Evolutionary conservation across 2,797 vertebrate species (phyloP), one percentile per base, ranked within the genome.

Genomic region (Hylomyscus alleni): DNA sequence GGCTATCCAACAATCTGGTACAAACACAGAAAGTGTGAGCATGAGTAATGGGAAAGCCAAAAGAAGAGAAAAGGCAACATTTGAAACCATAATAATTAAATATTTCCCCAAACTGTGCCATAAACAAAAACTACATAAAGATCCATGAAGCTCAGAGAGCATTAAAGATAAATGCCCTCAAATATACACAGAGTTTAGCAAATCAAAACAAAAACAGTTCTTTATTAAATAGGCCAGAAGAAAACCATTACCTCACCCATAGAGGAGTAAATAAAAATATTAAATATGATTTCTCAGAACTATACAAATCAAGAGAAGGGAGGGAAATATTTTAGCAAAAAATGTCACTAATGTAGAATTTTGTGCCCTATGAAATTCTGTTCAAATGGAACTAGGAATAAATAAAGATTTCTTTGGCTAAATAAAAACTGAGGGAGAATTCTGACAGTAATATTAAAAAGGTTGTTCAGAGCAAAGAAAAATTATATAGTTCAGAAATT

Each of bases 11-110:
- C 67, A 90, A 95, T 26, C 89, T n/a, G 62, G 85, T 10, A 89
- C 40, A 93, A 85, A n/a, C 67, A 93, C 31, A 90, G 58, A 82
- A 72, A 37, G 37, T 44, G 9, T 67, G 93, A 80, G 52, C 62
- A 76, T 54, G 8, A 54, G 52, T 73, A 60, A 50, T 75, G 50
- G 67, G 40, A 95, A 80, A 56, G 89, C 17, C 52, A 92, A 69
- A 73, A 72, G 86, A 89, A 84, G 67, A 40, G 77, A 24, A 91
- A 76, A 89, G 95, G 29, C 22, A 95, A 80, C 56, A 72, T 62
- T 52, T 93, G 56, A 96, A 97, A 54, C 56, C 90, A 90, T 56
- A 87, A 94, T 52, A 31, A n/a, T 44, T 78, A 58, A 95, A 40
- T 47, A 76, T 84, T 83, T 90, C 62, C 52, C 31, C 17, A 80